Percentiles rank a stretch among this genome's conserved stretches.
phyloP scores from a whole-genome alignment of 2,113 vertebrate species.

The Entomyzon cyanotis region DNA sequence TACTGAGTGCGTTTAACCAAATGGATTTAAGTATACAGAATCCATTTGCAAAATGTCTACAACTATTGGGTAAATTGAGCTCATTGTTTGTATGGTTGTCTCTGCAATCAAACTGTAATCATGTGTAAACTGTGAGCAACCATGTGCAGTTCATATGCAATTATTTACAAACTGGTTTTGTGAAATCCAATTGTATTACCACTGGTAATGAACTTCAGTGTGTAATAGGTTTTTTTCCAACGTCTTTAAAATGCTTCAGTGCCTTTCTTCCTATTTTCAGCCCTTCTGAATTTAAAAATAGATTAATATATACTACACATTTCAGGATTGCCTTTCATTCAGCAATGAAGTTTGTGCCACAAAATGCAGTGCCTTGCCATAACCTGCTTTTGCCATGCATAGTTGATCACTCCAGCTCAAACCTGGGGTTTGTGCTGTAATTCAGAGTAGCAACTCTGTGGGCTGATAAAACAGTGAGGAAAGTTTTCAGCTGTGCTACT shows the following conservation, averaged over 20 bases:
- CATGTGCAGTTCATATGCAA: conserved; percentile 62
- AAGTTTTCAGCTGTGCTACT: not conserved
- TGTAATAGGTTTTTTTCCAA: not conserved
- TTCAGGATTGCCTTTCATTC: not conserved
- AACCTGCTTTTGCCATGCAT: not conserved
- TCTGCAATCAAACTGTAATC: conserved; percentile 68
- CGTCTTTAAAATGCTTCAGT: conserved; percentile 19
- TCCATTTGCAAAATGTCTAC: conserved; percentile 67
- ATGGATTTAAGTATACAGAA: conserved; percentile 48
- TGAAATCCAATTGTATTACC: conserved; percentile 56
- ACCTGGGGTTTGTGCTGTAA: not conserved
- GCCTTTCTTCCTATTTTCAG: not conserved
- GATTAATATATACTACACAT: not conserved
- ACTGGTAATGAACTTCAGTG: conserved; percentile 36
- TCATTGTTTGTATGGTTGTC: conserved; percentile 65
- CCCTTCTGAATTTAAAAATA: not conserved
- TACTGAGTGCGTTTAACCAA: conserved; percentile 57
- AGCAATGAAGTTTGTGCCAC: not conserved
- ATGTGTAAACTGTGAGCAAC: conserved; percentile 66
- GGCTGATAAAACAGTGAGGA: not conserved
- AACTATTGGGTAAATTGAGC: conserved; percentile 64
- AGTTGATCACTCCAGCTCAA: not conserved
- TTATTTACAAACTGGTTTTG: conserved; percentile 65
- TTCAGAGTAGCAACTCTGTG: not conserved
- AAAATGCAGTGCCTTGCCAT: not conserved